Percentiles rank a stretch among this genome's conserved stretches.
Evolutionary conservation across 2,888 invertebrate species (phyloP).

Genomic region (Meteorus colon): DNA sequence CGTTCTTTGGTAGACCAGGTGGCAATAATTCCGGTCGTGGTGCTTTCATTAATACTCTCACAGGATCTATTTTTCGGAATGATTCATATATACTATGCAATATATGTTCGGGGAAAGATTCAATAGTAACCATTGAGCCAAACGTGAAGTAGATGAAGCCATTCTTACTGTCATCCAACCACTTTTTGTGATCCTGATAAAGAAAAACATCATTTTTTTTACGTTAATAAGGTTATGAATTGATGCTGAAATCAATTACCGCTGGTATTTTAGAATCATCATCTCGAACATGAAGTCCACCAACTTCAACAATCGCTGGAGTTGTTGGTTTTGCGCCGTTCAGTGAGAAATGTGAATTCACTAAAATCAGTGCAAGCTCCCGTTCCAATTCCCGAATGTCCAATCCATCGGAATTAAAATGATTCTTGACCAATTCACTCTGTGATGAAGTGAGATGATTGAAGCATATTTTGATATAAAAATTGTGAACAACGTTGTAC

Average conservation of each 20-base stretch:
- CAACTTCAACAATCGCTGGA: constrained; percentile 74
- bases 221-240: background rate
- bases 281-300: constrained; percentile 75
- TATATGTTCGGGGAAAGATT: constrained; percentile 56
- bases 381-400: constrained; percentile 62
- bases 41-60: constrained; percentile 60
- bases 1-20: constrained; percentile 58
- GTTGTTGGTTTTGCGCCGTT: constrained; percentile 73
- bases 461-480: constrained; percentile 52
- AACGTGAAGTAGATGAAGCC: constrained; percentile 64
- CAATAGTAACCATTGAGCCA: constrained; percentile 61
- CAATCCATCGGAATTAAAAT: constrained; percentile 51
- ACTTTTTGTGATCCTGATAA: background rate
- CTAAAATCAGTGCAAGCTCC: constrained; percentile 73
- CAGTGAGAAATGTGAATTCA: constrained; percentile 74
- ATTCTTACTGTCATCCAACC: constrained; percentile 56
- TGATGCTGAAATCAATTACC: constrained; percentile 51
- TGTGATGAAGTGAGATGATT: constrained; percentile 50
- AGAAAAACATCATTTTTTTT: background rate
- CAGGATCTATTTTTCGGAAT: constrained; percentile 58
- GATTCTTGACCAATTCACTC: constrained; percentile 53
- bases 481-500: constrained; percentile 53
- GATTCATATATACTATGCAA: constrained; percentile 55
- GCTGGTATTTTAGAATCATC: constrained; percentile 53
- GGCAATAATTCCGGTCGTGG: constrained; percentile 50